These are phyloP conservation scores for Drosophila elegans DNA, from an alignment of 1,140 invertebrate species.

Conservation along the genomic window DNA sequence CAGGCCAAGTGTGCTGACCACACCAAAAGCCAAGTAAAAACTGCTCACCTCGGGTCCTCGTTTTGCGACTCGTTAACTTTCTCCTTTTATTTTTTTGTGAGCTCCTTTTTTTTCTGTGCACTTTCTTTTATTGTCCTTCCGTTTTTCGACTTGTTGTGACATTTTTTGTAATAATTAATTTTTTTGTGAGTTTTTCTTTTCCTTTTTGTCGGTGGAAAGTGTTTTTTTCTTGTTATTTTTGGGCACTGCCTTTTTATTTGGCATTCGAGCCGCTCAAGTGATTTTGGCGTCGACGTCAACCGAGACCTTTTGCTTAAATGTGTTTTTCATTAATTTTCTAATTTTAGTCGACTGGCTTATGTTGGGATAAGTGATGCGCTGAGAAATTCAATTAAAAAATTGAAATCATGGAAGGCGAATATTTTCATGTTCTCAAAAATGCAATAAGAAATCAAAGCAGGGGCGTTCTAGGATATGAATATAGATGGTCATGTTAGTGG, in stretches of 20 bases:
- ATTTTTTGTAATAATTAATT: conserved; percentile 82
- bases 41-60: conserved; percentile 49
- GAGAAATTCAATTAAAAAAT: conserved; percentile 60
- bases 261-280: conserved; percentile 62
- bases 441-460: conserved; percentile 10
- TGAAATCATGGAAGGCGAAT: conserved; percentile 29
- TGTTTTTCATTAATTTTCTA: conserved; percentile 73
- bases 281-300: conserved; percentile 45
- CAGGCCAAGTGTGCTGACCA: conserved; percentile 58
- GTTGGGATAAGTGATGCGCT: conserved; percentile 44
- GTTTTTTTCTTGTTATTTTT: conserved; percentile 19
- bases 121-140: conserved; percentile 76
- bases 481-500: not conserved
- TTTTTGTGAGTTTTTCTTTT: conserved; percentile 51
- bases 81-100: conserved; percentile 27
- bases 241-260: conserved; percentile 28
- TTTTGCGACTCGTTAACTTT: conserved; percentile 58
- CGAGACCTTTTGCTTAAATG: conserved; percentile 52
- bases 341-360: conserved; percentile 71
- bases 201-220: conserved; percentile 26
- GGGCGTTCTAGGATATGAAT: not conserved
- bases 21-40: conserved; percentile 68
- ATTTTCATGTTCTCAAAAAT: conserved; percentile 21
- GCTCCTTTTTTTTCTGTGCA: conserved; percentile 51
- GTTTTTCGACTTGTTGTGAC: conserved; percentile 75